Conservation (phyloP, 1,140 invertebrate genomes). For the Phymastichus coffea region DNA sequence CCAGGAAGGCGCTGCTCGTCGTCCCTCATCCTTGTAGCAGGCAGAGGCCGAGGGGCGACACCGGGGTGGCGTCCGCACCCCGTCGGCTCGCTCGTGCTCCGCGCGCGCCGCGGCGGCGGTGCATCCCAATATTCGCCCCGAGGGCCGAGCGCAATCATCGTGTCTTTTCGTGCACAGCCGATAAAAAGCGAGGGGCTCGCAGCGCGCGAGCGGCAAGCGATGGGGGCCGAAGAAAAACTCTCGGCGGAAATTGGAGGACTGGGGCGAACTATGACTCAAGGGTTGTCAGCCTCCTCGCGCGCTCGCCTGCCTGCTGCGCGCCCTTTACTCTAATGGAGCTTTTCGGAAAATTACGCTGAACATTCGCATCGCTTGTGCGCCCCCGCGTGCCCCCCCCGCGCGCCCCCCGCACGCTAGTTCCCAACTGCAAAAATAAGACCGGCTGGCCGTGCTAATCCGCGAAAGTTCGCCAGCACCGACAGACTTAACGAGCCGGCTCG, state of each 20-base stretch:
- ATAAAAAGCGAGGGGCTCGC: too few species aligned
- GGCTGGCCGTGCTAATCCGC: not conserved
- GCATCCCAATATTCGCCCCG: not conserved
- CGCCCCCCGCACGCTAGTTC: too few species aligned
- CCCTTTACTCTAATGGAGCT: too few species aligned
- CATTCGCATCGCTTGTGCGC: too few species aligned
- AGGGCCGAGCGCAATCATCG: slow-evolving; percentile 27
- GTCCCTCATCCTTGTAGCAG: slow-evolving; percentile 27
- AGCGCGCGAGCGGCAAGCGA: slow-evolving; percentile 34
- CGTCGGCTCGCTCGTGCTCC: not conserved
- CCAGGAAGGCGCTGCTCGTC: slow-evolving; percentile 13
- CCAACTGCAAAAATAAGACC: not conserved
- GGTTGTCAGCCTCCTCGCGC: not conserved
- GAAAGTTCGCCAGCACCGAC: not conserved
- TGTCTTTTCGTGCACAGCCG: slow-evolving; percentile 44
- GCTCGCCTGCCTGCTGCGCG: too few species aligned
- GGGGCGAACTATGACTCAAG: slow-evolving; percentile 6
- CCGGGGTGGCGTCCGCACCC: not conserved
- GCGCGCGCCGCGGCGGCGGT: not conserved
- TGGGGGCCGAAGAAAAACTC: slow-evolving; percentile 27
- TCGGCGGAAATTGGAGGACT: slow-evolving; percentile 9
- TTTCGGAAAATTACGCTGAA: too few species aligned
- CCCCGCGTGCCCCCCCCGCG: too few species aligned
- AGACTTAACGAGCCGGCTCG: slow-evolving; percentile 9
- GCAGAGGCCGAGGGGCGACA: too few species aligned